These are phyloP conservation scores for Entosphenus tridentatus DNA, from an alignment of 2,113 vertebrate genomes.

Conservation along the genomic window DNA sequence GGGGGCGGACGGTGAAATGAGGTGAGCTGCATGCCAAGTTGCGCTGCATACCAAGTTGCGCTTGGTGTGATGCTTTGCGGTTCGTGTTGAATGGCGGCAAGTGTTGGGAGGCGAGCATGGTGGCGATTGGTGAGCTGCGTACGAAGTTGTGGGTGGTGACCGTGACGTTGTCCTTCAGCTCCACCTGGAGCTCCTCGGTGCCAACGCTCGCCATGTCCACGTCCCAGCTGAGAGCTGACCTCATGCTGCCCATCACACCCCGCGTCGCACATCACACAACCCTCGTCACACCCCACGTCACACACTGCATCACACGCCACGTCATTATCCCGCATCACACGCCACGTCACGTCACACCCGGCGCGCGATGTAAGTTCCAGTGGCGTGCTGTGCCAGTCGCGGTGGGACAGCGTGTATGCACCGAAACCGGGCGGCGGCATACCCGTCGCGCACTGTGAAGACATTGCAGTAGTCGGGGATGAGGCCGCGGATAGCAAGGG, in stretches of 20 bases:
- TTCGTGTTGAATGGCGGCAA: too few species aligned
- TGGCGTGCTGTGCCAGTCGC: background rate
- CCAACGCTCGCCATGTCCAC: conserved; percentile 97
- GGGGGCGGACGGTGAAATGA: too few species aligned
- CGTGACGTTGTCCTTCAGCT: conserved; percentile 87
- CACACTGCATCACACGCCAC: background rate
- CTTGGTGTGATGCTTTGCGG: too few species aligned
- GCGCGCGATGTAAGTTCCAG: background rate
- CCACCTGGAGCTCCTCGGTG: conserved; percentile 76
- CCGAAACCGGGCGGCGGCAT: conserved; percentile 10
- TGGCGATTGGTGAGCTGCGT: too few species aligned
- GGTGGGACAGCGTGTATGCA: background rate
- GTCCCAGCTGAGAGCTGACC: conserved; percentile 96
- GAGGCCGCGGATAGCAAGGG: conserved; percentile 90
- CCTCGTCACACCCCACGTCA: background rate
- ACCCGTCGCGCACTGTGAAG: conserved; percentile 65
- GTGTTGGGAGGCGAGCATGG: too few species aligned
- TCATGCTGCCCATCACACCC: conserved; percentile 41
- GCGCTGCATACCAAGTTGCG: too few species aligned
- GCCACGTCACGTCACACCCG: background rate
- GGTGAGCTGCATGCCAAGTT: too few species aligned
- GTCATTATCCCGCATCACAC: background rate
- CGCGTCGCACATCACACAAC: background rate
- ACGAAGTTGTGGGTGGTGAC: conserved; percentile 98
- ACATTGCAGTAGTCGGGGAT: conserved; percentile 94